Conservation (phyloP, 2,797 vertebrate species). For the Lophius americanus region DNA sequence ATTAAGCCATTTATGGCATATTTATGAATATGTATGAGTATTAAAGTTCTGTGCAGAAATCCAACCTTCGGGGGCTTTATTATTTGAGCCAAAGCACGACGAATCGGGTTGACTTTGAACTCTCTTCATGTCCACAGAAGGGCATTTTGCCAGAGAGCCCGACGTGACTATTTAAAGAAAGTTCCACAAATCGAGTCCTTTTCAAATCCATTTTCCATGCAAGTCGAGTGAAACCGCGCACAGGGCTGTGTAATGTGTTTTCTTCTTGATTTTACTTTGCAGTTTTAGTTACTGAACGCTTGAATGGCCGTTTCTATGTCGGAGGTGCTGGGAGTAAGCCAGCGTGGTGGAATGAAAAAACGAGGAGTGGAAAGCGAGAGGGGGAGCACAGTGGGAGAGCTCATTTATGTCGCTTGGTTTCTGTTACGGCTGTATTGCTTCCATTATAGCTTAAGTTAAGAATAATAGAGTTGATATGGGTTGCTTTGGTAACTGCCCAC, state of each 20-base stretch:
- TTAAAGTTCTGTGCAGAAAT: slow-evolving; percentile 74
- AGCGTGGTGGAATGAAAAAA: slow-evolving; percentile 15
- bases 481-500: slow-evolving; percentile 22
- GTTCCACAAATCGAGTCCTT: slow-evolving; percentile 51
- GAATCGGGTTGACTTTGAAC: slow-evolving; percentile 76
- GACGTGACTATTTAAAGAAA: slow-evolving; percentile 67
- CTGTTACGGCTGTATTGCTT: slow-evolving; percentile 33
- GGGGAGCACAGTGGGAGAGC: slow-evolving; percentile 12
- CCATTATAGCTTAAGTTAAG: slow-evolving; percentile 38
- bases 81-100: slow-evolving; percentile 70
- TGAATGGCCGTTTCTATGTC: slow-evolving; percentile 31
- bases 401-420: slow-evolving; percentile 32
- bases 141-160: slow-evolving; percentile 69
- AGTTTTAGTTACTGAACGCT: slow-evolving; percentile 36
- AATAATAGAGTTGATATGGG: slow-evolving; percentile 36
- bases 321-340: slow-evolving; percentile 38
- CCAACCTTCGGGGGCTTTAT: slow-evolving; percentile 72
- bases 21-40: slow-evolving; percentile 82
- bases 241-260: slow-evolving; percentile 51
- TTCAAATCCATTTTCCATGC: slow-evolving; percentile 61
- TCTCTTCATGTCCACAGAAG: slow-evolving; percentile 70
- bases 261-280: slow-evolving; percentile 48
- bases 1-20: slow-evolving; percentile 76
- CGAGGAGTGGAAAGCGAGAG: background rate
- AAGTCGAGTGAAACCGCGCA: slow-evolving; percentile 49